These are phyloP conservation scores for Semotilus atromaculatus DNA, from an alignment of 2,797 vertebrate genomes.

Conservation along the genomic window DNA sequence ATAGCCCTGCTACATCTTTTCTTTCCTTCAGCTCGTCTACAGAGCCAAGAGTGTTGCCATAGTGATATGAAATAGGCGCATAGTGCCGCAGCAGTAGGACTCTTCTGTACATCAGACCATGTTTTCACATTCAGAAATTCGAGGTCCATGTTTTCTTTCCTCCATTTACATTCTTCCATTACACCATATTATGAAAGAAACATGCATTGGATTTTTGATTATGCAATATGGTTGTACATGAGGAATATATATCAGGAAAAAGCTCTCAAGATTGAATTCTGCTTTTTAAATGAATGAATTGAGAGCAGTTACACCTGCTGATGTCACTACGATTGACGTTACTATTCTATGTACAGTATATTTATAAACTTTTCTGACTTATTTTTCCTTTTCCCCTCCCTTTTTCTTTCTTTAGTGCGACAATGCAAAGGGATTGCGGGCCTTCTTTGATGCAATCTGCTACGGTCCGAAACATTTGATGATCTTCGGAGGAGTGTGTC, in stretches of 20 bases:
- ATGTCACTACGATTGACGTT: constrained; percentile 22
- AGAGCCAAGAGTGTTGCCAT: constrained; percentile 76
- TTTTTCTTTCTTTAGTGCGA: constrained; percentile 85
- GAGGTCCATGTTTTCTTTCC: constrained; percentile 8
- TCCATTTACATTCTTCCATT: constrained; percentile 4
- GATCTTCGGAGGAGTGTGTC: constrained; percentile 99
- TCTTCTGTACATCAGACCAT: constrained; percentile 44
- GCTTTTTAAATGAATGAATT: neutral
- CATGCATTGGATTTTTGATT: constrained; percentile 8
- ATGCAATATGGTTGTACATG: neutral
- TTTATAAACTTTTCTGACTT: neutral
- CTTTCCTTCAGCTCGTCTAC: constrained; percentile 59
- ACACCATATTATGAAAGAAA: constrained; percentile 12
- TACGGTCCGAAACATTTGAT: constrained; percentile 98
- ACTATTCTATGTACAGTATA: neutral
- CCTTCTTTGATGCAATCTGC: constrained; percentile 99
- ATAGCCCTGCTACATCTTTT: constrained; percentile 62
- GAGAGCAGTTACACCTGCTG: neutral
- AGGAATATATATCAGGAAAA: constrained; percentile 18
- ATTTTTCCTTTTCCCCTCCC: neutral
- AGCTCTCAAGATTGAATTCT: neutral
- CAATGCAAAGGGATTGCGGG: constrained; percentile 97
- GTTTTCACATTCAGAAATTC: constrained; percentile 51
- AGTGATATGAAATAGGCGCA: constrained; percentile 74
- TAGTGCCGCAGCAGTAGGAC: constrained; percentile 65